Percentiles rank a stretch among this genome's conserved stretches.
These are phyloP conservation scores for Syngnathus acus DNA, from an alignment of 2,797 vertebrate genomes.

Conservation along the genomic window DNA sequence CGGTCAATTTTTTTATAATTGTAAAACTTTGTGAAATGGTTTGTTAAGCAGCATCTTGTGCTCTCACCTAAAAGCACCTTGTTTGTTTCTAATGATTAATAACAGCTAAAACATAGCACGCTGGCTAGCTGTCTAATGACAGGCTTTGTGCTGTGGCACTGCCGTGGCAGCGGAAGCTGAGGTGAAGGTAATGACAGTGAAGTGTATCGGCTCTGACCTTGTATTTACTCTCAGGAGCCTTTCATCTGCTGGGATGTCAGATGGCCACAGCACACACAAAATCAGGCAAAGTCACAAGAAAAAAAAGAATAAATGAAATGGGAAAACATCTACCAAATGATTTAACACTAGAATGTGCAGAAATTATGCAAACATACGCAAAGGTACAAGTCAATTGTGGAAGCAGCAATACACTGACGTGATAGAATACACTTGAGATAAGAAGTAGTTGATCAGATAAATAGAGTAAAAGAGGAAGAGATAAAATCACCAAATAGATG, in stretches of 20 bases:
- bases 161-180: slow-evolving; percentile 57
- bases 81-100: slow-evolving; percentile 40
- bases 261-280: slow-evolving; percentile 36
- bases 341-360: background rate
- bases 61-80: background rate
- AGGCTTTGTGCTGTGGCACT: slow-evolving; percentile 27
- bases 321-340: background rate
- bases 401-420: background rate
- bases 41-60: background rate
- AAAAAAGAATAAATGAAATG: slow-evolving; percentile 2
- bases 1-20: background rate
- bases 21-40: background rate
- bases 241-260: slow-evolving; percentile 51
- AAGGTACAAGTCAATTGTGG: background rate
- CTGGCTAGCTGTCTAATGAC: slow-evolving; percentile 53
- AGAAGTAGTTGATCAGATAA: background rate
- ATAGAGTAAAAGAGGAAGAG: slow-evolving; percentile 13
- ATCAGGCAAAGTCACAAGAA: background rate
- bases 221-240: slow-evolving; percentile 61
- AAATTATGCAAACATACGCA: background rate
- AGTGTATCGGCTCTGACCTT: slow-evolving; percentile 58
- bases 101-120: slow-evolving; percentile 33
- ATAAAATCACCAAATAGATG: slow-evolving; percentile 46
- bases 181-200: slow-evolving; percentile 65
- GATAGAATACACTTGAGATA: background rate